Percentiles rank a stretch among this genome's conserved stretches.
phyloP scores from a whole-genome alignment of 2,113 vertebrate genomes.

The Carassius carassius region DNA sequence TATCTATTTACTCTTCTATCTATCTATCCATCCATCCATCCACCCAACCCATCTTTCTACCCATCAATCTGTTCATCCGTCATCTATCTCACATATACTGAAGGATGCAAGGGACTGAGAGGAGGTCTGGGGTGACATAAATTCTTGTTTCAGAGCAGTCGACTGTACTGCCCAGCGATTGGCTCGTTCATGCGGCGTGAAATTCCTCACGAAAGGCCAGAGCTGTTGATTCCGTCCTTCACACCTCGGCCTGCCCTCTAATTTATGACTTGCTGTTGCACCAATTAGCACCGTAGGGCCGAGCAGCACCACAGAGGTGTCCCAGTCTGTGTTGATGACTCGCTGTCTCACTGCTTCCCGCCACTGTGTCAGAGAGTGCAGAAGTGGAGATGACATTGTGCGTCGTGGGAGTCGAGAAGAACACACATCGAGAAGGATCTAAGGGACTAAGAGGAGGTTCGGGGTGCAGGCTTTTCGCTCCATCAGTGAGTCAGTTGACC shows the following conservation, averaged over 20 bases:
- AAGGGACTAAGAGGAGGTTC: slow-evolving; percentile 16
- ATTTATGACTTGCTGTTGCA: slow-evolving; percentile 62
- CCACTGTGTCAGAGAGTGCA: neutral
- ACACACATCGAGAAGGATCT: slow-evolving; percentile 28
- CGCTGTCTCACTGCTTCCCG: slow-evolving; percentile 10
- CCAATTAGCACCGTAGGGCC: slow-evolving; percentile 59
- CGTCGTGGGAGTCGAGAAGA: slow-evolving; percentile 51
- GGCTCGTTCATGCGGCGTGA: neutral
- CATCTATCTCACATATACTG: slow-evolving; percentile 17
- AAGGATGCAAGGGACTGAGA: slow-evolving; percentile 8
- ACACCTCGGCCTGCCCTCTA: slow-evolving; percentile 49
- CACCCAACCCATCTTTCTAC: neutral
- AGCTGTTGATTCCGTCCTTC: slow-evolving; percentile 32
- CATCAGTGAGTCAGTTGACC: slow-evolving; percentile 4
- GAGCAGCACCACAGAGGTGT: slow-evolving; percentile 44
- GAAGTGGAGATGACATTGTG: slow-evolving; percentile 36
- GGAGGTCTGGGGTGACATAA: neutral
- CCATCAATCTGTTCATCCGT: neutral
- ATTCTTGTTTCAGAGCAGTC: neutral
- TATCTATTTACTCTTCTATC: neutral
- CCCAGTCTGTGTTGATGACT: slow-evolving; percentile 51
- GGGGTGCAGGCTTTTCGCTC: neutral
- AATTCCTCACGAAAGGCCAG: slow-evolving; percentile 30
- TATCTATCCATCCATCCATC: neutral
- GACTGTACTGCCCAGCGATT: neutral